Conservation (phyloP, 2,113 vertebrate genomes). For the Willisornis vidua region DNA sequence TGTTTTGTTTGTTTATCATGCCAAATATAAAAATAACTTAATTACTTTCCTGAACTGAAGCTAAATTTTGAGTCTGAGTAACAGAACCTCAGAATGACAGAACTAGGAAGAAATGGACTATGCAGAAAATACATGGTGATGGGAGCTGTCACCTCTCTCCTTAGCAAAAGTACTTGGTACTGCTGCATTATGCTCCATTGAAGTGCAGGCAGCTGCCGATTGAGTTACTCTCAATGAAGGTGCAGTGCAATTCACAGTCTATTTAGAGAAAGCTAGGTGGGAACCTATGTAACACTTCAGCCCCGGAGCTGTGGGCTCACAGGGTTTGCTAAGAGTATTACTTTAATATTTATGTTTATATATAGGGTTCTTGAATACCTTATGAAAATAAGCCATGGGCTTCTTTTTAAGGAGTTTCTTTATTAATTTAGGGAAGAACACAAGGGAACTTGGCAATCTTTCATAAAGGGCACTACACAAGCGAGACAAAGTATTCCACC, state of each 20-base stretch:
- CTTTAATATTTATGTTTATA: too few relatives aligned
- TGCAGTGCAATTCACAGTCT: neutral
- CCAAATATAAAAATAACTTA: neutral
- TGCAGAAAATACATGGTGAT: neutral
- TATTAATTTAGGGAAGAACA: too few relatives aligned
- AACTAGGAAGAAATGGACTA: neutral
- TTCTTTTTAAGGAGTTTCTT: too few relatives aligned
- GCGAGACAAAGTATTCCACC: too few relatives aligned
- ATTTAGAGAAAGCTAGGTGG: neutral
- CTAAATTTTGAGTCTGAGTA: neutral
- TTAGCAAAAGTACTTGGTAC: neutral
- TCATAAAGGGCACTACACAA: too few relatives aligned
- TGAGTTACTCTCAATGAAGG: neutral
- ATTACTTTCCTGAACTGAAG: neutral
- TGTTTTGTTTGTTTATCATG: neutral
- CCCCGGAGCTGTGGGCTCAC: too few relatives aligned
- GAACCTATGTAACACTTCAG: neutral
- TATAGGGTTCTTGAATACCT: too few relatives aligned
- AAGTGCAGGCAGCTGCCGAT: neutral
- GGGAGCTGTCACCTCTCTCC: neutral
- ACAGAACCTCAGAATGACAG: neutral
- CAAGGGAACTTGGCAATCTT: too few relatives aligned
- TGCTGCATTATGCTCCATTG: neutral
- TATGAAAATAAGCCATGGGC: too few relatives aligned
- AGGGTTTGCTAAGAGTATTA: too few relatives aligned